These are phyloP conservation scores for Malurus elegans DNA, from an alignment of 2,113 vertebrate species.

Conservation along the genomic window DNA sequence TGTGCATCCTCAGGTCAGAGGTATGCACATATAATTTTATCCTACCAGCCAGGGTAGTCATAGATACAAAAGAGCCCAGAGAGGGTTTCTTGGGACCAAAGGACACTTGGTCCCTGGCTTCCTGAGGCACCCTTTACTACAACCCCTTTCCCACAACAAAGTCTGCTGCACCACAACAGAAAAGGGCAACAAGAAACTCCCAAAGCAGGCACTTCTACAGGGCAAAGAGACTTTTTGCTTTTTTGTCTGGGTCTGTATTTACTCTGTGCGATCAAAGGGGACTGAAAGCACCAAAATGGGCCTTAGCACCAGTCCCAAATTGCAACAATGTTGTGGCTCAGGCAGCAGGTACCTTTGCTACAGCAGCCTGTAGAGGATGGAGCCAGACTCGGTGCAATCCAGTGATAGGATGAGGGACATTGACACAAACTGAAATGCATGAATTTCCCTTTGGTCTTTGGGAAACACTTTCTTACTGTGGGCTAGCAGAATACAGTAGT, in stretches of 20 bases:
- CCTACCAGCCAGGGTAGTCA: not conserved
- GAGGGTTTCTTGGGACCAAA: not conserved
- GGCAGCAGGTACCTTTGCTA: not conserved
- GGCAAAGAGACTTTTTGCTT: not conserved
- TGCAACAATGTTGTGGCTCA: not conserved
- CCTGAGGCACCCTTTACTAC: not conserved
- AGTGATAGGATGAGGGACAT: not conserved
- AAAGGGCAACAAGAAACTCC: not conserved
- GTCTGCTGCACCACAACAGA: not conserved
- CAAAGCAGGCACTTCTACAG: not conserved
- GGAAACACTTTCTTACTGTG: not conserved
- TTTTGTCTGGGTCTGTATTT: not conserved
- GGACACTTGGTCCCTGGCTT: not conserved
- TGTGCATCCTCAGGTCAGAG: not conserved
- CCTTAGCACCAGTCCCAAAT: not conserved
- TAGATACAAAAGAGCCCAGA: not conserved
- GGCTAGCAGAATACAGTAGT: fast-evolving
- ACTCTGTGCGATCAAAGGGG: not conserved
- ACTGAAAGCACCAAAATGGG: not conserved
- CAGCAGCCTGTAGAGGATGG: not conserved
- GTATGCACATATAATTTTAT: not conserved
- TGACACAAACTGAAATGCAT: not conserved
- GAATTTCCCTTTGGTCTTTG: not conserved
- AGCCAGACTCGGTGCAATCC: not conserved
- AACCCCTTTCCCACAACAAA: not conserved